Percentiles rank a stretch among this genome's conserved stretches.
Conservation (phyloP, 1,140 invertebrate genomes). For the Acromyrmex charruanus region DNA sequence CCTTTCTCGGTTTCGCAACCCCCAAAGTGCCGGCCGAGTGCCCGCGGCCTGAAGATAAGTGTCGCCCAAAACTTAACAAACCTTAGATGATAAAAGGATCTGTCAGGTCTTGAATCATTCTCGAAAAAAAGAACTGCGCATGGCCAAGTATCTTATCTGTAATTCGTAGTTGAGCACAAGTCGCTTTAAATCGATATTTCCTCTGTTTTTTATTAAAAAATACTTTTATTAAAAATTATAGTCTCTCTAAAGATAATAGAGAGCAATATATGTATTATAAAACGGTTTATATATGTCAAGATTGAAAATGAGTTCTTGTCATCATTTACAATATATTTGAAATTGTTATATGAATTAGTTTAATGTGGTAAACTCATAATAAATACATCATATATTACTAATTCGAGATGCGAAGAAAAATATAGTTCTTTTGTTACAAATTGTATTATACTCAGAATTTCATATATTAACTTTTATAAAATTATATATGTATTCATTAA, state of each 20-base stretch:
- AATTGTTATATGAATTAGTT: neutral
- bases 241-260: neutral
- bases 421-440: neutral
- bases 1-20: slow-evolving; percentile 57
- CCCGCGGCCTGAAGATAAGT: slow-evolving; percentile 82
- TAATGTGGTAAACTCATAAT: neutral
- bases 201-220: neutral
- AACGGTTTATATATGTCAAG: neutral
- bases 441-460: neutral
- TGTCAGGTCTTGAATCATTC: slow-evolving; percentile 63
- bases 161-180: slow-evolving; percentile 27
- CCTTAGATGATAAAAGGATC: slow-evolving; percentile 78
- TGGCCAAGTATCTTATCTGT: slow-evolving; percentile 50
- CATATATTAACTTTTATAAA: slow-evolving; percentile 7
- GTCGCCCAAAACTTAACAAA: slow-evolving; percentile 83
- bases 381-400: neutral
- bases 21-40: slow-evolving; percentile 61
- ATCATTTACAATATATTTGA: neutral
- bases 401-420: neutral
- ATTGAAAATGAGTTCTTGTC: neutral
- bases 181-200: neutral
- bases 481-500: neutral
- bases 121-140: slow-evolving; percentile 29
- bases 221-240: neutral
- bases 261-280: neutral